Evolutionary conservation across 2,888 invertebrate genomes (phyloP).

Genomic region (Lamellibrachia satsuma): DNA sequence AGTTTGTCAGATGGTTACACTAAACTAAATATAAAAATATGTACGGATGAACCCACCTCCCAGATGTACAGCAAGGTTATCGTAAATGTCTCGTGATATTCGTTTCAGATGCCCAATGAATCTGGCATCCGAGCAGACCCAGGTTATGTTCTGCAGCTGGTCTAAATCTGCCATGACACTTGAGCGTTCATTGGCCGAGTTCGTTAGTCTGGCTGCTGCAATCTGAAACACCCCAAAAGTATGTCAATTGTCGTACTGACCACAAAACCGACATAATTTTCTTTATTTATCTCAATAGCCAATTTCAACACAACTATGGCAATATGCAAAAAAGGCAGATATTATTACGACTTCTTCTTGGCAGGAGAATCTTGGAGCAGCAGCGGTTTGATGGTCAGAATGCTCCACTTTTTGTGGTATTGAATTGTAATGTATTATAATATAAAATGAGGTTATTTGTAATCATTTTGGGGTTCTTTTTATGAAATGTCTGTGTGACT

Average conservation of each 20-base stretch:
- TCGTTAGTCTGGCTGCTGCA: background rate
- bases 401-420: too few relatives aligned
- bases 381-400: too few relatives aligned
- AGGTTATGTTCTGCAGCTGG: slow-evolving; percentile 30
- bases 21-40: background rate
- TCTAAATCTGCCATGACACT: slow-evolving; percentile 21
- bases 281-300: too few relatives aligned
- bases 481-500: too few relatives aligned
- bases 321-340: too few relatives aligned
- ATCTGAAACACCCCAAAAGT: slow-evolving; percentile 25
- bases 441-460: too few relatives aligned
- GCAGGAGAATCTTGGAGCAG: too few relatives aligned
- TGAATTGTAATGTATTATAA: too few relatives aligned
- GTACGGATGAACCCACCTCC: slow-evolving; percentile 29
- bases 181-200: background rate
- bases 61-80: slow-evolving; percentile 39
- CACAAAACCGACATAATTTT: background rate
- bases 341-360: too few relatives aligned
- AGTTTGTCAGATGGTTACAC: too few relatives aligned
- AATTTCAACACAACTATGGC: too few relatives aligned
- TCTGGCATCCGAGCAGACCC: slow-evolving; percentile 31
- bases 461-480: too few relatives aligned
- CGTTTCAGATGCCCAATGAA: slow-evolving; percentile 40
- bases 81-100: slow-evolving; percentile 43
- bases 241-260: background rate